phyloP scores from a whole-genome alignment of 2,113 vertebrate genomes.

The Parotia lawesii region DNA sequence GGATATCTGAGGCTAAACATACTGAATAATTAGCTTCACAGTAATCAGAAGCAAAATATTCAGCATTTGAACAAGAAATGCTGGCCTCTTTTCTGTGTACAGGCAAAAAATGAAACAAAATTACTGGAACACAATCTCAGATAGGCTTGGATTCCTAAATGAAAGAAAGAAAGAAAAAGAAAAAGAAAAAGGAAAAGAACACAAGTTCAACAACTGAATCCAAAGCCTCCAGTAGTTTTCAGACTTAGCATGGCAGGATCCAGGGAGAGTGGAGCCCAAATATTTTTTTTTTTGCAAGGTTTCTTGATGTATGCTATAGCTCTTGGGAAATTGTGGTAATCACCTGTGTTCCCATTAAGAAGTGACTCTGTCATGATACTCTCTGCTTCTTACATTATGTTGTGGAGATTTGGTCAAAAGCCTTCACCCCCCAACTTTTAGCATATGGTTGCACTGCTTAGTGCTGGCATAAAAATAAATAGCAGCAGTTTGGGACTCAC shows the following conservation, averaged over 20 bases:
- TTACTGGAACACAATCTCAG: background rate
- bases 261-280: background rate
- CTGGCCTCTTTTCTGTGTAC: background rate
- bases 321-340: background rate
- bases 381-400: background rate
- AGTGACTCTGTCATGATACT: background rate
- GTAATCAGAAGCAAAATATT: background rate
- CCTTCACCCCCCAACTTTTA: background rate
- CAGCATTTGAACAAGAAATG: background rate
- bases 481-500: background rate
- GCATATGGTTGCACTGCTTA: background rate
- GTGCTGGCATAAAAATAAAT: background rate
- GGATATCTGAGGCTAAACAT: background rate
- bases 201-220: background rate
- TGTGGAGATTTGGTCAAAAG: background rate
- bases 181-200: background rate
- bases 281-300: background rate
- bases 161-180: background rate
- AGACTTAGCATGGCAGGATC: background rate
- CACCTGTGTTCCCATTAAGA: background rate
- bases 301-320: background rate
- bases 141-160: background rate
- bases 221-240: background rate
- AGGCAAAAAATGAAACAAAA: background rate
- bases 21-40: background rate